Evolutionary conservation across 37 sponge, comb jelly and placozoan genomes (phyloP), one percentile per base, ranked within the genome.

Genomic region (Amphimedon queenslandica): DNA sequence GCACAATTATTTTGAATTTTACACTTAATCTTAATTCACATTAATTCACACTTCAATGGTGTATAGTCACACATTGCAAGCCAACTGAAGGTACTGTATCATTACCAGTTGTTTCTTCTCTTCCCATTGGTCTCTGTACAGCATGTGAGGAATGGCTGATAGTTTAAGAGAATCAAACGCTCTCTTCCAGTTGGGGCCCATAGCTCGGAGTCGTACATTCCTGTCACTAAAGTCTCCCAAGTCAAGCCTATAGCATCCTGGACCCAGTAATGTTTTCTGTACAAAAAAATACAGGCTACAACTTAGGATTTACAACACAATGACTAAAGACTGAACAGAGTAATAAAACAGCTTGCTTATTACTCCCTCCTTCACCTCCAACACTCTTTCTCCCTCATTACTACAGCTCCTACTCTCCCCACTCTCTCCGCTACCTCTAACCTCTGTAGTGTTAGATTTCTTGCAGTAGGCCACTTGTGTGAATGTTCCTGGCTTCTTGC

Each of bases 401-500:
- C n/a, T n/a, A n/a, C n/a, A n/a, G n/a, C n/a, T n/a, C n/a, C n/a
- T n/a, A n/a, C n/a, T n/a, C n/a, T n/a, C n/a, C n/a, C 25, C 31
- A 21, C 11, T 0, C 64, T 1, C 1, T 63, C 33, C 33, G 31
- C 1, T 10, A 58, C 34, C 16, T 78, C n/a, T 70, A 29, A 92
- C 93, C 70, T 85, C 79, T 64, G 75, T 89, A 0, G 86, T 78
- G 35, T 79, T 96, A 40, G 88, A 64, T 61, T 86, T 88, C 82
- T 88, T 91, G 82, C 92, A 90, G 80, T 97, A 97, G 33, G 95
- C 84, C n/a, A 88, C 85, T 68, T 97, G 82, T 1, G 95, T 94
- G 79, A 84, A 97, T 11, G 98, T 90, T 1, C 98, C 98, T 0
- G 98, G 98, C 70, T 82, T 79, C 66, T 89, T 97, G 72, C 72